phyloP scores from a whole-genome alignment of 2,797 vertebrate genomes.

The Denticeps clupeoides region DNA sequence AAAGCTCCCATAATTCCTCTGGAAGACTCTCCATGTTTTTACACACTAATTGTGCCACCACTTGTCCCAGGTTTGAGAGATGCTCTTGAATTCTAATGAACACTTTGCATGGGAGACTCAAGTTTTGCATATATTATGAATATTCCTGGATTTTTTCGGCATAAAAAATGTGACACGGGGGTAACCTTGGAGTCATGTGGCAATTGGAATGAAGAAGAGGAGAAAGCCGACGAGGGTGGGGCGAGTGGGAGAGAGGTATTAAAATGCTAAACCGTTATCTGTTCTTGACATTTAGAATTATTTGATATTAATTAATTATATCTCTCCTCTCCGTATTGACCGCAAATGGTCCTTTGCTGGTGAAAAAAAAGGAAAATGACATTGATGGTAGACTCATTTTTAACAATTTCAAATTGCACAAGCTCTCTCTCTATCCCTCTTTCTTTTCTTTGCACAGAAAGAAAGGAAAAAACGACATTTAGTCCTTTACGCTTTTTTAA shows the following conservation, averaged over 20 bases:
- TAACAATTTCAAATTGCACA: no score
- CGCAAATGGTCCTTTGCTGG: no score
- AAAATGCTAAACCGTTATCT: not conserved
- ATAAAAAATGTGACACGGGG: constrained; percentile 28
- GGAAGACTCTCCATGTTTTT: constrained; percentile 12
- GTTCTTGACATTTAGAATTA: no score
- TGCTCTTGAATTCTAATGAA: constrained; percentile 67
- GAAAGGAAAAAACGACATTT: no score
- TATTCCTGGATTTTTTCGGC: constrained; percentile 55
- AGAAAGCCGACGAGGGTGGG: no score
- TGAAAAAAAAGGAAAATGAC: no score
- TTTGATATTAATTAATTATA: no score
- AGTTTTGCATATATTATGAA: constrained; percentile 72
- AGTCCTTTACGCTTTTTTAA: no score
- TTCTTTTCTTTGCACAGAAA: not conserved
- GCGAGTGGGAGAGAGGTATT: not conserved
- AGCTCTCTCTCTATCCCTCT: no score
- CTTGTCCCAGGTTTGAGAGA: constrained; percentile 62
- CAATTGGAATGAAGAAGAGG: not conserved
- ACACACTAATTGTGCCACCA: constrained; percentile 65
- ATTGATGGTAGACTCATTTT: no score
- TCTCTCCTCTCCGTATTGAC: no score
- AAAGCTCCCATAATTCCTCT: not conserved
- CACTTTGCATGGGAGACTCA: constrained; percentile 55
- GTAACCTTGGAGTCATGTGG: constrained; percentile 57